Evolutionary conservation across 1,140 invertebrate species (phyloP), one percentile per base, ranked within the genome.

Genomic region (Physella acuta): DNA sequence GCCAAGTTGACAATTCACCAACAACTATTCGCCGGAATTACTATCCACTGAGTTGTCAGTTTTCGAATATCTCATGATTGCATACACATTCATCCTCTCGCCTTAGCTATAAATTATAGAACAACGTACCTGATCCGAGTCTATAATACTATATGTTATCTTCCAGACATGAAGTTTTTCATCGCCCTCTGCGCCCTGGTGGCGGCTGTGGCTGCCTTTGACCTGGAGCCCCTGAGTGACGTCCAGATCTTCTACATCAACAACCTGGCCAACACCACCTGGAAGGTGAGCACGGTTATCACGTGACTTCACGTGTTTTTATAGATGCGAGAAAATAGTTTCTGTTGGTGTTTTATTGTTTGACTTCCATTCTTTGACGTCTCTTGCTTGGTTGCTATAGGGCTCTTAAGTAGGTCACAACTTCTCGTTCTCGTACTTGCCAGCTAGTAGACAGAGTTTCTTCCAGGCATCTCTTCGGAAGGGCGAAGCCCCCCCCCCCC

Each of bases 191-290:
- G 8, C 30, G 49, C 30, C 5, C 24, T 64, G 44, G 39, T 64
- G 31, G 44, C 62, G 14, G n/a, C 33, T 4, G 62, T 49, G 8
- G 52, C 5, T 11, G 14, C 44, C 28, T 52, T 4, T n/a, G 1
- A 49, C 1, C 39, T 52, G 1, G 62, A 52, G 17, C 62, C 62
- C 2, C 28, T 64, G 62, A 64, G 62, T n/a, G 62, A 64, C 24
- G 62, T 28, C 2, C 26, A 64, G 51, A 64, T 64, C 17, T 51
- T 33, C 44, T 64, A 52, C 49, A 64, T 64, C 49, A 64, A 64
- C 49, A 49, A 52, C 33, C 8, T 52, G 30, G 24, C 62, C 3
- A 44, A 44, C 24, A 28, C 49, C 14, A 52, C 62, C 20, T 64
- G 62, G 62, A 64, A 52, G 62, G 62, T 64, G 8, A 33, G 62